A percentile compares a stretch with the other conserved stretches of the same genome.
Evolutionary conservation across 2,797 vertebrate species (phyloP).

Genomic region (Enteromius unitaeniatus): DNA sequence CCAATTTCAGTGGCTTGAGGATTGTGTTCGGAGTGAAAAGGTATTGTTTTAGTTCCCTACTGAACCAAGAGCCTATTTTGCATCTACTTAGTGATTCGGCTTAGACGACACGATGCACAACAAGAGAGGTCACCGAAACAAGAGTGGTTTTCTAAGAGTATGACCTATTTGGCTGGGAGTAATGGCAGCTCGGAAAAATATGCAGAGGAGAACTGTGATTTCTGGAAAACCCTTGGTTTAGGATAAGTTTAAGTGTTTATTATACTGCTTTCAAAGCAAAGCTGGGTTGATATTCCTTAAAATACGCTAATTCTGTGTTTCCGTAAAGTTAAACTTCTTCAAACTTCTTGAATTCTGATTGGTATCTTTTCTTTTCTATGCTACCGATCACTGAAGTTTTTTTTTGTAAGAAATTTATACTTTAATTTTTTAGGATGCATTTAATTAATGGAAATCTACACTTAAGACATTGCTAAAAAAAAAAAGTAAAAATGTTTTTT

Average conservation of each 20-base stretch:
- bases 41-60: constrained; percentile 39
- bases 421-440: neutral
- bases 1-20: constrained; percentile 37
- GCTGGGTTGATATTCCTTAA: neutral
- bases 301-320: neutral
- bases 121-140: constrained; percentile 38
- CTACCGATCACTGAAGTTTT: no score
- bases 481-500: no score
- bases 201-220: neutral
- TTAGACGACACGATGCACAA: constrained; percentile 35
- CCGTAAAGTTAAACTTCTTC: neutral
- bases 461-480: neutral
- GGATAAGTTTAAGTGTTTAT: neutral
- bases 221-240: neutral
- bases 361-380: no score
- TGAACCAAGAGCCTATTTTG: constrained; percentile 37
- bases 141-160: constrained; percentile 18
- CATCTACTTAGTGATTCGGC: constrained; percentile 59
- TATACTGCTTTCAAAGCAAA: neutral
- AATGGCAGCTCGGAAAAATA: neutral
- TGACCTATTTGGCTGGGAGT: constrained; percentile 8
- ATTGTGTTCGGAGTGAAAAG: constrained; percentile 43
- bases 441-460: neutral
- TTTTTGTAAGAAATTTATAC: neutral
- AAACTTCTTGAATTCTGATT: no score